These are phyloP conservation scores for Corythucha ciliata DNA, from an alignment of 2,888 invertebrate species.

Conservation along the genomic window DNA sequence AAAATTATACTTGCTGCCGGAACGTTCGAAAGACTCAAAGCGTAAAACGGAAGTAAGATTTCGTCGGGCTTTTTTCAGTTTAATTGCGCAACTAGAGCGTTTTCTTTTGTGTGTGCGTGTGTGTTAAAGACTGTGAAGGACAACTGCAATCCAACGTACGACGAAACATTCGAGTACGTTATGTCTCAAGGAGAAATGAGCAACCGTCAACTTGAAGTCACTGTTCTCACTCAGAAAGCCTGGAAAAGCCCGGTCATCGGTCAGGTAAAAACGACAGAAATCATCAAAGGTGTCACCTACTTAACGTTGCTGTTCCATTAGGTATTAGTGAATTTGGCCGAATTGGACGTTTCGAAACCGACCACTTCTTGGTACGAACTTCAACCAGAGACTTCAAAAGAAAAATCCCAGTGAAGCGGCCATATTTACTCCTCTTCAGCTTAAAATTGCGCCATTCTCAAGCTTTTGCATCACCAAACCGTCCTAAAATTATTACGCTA, in stretches of 20 bases:
- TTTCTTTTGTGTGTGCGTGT: not conserved
- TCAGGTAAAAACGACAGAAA: conserved; percentile 55
- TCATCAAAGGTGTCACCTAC: too few species aligned
- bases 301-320: conserved; percentile 39
- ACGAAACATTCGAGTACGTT: conserved; percentile 83
- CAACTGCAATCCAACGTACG: conserved; percentile 82
- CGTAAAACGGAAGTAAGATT: conserved; percentile 63
- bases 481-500: too few species aligned
- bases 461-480: not conserved
- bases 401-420: conserved; percentile 26
- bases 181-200: conserved; percentile 72
- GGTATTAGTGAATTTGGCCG: conserved; percentile 55
- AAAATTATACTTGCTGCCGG: conserved; percentile 75
- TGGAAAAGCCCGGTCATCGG: conserved; percentile 76
- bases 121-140: conserved; percentile 61
- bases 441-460: not conserved
- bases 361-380: conserved; percentile 65
- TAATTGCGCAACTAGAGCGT: conserved; percentile 1
- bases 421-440: not conserved
- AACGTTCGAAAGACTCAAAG: conserved; percentile 74
- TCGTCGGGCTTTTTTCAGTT: not conserved
- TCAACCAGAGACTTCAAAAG: conserved; percentile 45
- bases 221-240: conserved; percentile 80
- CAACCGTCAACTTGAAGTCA: conserved; percentile 68
- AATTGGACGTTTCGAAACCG: conserved; percentile 58